These are phyloP conservation scores for Catocala sponsa DNA, from an alignment of 2,888 invertebrate species.

Conservation along the genomic window DNA sequence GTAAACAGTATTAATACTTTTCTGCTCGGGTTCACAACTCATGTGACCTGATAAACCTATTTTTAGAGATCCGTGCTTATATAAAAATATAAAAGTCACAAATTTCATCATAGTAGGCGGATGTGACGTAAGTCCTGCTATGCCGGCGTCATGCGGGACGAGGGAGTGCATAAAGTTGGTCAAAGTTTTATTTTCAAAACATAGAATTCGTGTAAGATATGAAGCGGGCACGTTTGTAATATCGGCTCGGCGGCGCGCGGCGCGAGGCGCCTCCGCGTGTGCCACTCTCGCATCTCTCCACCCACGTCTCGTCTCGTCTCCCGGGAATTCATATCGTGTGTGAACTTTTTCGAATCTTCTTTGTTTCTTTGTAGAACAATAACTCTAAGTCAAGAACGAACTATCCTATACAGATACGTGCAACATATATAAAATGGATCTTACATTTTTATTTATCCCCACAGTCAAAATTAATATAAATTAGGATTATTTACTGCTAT, in stretches of 20 bases:
- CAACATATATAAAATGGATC: background rate
- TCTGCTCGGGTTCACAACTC: too few relatives aligned
- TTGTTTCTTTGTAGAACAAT: constrained; percentile 53
- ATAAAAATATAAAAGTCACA: too few relatives aligned
- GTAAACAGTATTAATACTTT: too few relatives aligned
- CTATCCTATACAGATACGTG: constrained; percentile 26
- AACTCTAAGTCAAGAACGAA: constrained; percentile 47
- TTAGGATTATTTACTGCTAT: too few relatives aligned
- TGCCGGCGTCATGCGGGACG: background rate
- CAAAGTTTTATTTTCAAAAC: constrained; percentile 40
- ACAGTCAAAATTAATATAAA: too few relatives aligned
- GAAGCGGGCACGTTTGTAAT: constrained; percentile 50
- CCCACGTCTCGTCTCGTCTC: constrained; percentile 49
- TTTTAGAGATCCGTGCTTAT: too few relatives aligned
- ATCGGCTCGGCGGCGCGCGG: constrained; percentile 19
- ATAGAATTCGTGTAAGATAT: constrained; percentile 40
- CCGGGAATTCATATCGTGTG: constrained; percentile 62
- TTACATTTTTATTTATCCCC: too few relatives aligned
- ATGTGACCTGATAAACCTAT: too few relatives aligned
- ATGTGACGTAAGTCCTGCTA: too few relatives aligned
- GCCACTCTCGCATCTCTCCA: constrained; percentile 45
- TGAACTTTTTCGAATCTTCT: constrained; percentile 63
- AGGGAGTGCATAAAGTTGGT: constrained; percentile 18
- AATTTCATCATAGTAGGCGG: too few relatives aligned
- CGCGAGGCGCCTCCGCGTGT: constrained; percentile 27